Conservation (phyloP, 2,888 invertebrate genomes). For the Drosophila planitibia region DNA sequence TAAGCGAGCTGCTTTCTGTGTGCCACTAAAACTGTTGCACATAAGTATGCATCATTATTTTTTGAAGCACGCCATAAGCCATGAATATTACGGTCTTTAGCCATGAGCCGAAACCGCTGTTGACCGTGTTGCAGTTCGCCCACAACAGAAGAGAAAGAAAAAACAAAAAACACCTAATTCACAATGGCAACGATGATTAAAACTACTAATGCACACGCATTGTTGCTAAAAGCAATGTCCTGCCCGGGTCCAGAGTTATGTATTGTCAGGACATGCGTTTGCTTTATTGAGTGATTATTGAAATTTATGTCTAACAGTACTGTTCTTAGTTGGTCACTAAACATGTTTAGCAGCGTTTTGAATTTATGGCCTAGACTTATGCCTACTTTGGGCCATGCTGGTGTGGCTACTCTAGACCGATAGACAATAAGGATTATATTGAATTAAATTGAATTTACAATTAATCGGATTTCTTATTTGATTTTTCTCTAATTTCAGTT, state of each 20-base stretch:
- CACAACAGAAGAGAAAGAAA: not conserved
- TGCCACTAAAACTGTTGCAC: conserved; percentile 31
- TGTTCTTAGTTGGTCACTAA: conserved; percentile 51
- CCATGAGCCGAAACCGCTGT: conserved; percentile 31
- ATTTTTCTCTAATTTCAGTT: not conserved
- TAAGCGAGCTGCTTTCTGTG: not conserved
- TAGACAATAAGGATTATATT: not conserved
- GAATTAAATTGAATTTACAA: not conserved
- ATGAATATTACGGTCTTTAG: conserved; percentile 49
- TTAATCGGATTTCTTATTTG: not conserved
- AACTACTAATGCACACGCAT: conserved; percentile 52
- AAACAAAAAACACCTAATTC: conserved; percentile 18
- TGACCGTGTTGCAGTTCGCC: conserved; percentile 26
- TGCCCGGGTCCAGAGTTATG: not conserved
- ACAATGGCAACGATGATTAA: conserved; percentile 53
- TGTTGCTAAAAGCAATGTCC: conserved; percentile 37
- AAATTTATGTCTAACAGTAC: conserved; percentile 61
- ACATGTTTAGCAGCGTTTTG: conserved; percentile 36
- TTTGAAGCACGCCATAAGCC: conserved; percentile 42
- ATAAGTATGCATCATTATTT: conserved; percentile 53
- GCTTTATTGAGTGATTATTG: conserved; percentile 71
- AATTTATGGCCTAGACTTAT: conserved; percentile 60
- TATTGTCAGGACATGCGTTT: not conserved
- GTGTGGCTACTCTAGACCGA: not conserved
- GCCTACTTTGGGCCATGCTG: conserved; percentile 38